Evolutionary conservation across 2,888 invertebrate genomes (phyloP).

Genomic region (Platycheirus rosarum): DNA sequence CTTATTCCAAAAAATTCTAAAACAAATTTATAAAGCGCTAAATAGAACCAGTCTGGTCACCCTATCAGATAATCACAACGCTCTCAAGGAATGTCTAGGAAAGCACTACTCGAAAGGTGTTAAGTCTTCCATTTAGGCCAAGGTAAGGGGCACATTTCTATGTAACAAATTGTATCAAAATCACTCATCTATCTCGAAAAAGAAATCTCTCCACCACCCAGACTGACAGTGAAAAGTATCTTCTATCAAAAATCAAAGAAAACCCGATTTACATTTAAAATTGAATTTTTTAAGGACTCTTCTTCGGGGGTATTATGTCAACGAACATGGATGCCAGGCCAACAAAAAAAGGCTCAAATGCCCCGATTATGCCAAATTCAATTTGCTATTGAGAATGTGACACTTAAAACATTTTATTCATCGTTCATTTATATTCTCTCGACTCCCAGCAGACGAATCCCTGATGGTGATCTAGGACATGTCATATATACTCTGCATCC

Average conservation of each 20-base stretch:
- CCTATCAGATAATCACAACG: neutral
- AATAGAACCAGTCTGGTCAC: slow-evolving; percentile 7
- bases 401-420: slow-evolving; percentile 72
- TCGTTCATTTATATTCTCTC: slow-evolving; percentile 18
- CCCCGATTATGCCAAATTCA: slow-evolving; percentile 77
- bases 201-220: slow-evolving; percentile 6
- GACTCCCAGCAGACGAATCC: slow-evolving; percentile 13
- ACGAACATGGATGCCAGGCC: too few species aligned
- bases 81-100: neutral
- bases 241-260: slow-evolving; percentile 76
- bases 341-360: slow-evolving; percentile 71
- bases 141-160: slow-evolving; percentile 39
- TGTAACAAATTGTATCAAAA: slow-evolving; percentile 58
- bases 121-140: slow-evolving; percentile 54
- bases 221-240: slow-evolving; percentile 55
- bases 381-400: slow-evolving; percentile 76
- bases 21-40: too few species aligned
- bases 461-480: slow-evolving; percentile 6
- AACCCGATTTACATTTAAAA: slow-evolving; percentile 80
- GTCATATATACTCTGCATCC: too few species aligned
- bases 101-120: slow-evolving; percentile 12
- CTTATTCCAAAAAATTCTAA: too few species aligned
- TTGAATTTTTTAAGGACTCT: slow-evolving; percentile 77
- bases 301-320: neutral
- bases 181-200: slow-evolving; percentile 42